Percentiles rank a stretch among this genome's conserved stretches.
These are phyloP conservation scores for Daphoenositta chrysoptera DNA, from an alignment of 2,113 vertebrate genomes.

Conservation along the genomic window DNA sequence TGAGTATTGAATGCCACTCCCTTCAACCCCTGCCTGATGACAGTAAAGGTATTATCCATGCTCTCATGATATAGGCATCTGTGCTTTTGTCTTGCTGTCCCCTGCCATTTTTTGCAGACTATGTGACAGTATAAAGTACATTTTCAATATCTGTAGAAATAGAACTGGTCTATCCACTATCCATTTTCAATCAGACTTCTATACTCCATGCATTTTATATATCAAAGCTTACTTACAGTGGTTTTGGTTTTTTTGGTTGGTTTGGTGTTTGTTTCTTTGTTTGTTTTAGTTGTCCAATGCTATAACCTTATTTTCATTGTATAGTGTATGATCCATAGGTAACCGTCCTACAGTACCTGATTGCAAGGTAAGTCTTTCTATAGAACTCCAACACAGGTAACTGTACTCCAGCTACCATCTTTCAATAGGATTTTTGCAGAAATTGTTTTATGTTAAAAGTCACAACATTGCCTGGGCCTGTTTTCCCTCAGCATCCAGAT, in stretches of 20 bases:
- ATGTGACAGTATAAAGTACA: background rate
- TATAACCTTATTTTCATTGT: background rate
- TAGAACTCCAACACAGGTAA: background rate
- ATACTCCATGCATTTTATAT: background rate
- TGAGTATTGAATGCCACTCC: background rate
- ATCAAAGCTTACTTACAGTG: background rate
- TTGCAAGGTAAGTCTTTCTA: background rate
- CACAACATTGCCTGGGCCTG: background rate
- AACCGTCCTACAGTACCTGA: background rate
- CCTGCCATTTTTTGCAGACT: background rate
- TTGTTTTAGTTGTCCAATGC: background rate
- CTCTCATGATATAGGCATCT: background rate
- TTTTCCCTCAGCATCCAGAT: background rate
- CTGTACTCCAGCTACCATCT: background rate
- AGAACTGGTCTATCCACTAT: background rate
- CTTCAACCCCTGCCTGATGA: background rate
- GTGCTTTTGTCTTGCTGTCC: background rate
- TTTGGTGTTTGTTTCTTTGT: background rate
- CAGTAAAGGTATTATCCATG: background rate
- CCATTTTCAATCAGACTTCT: background rate
- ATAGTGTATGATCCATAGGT: background rate
- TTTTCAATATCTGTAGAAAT: background rate
- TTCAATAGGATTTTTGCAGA: background rate
- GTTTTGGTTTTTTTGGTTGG: fast-evolving
- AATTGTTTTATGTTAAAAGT: background rate